Conservation (phyloP, 2,888 invertebrate species). For the Philhelius pedissequus region DNA sequence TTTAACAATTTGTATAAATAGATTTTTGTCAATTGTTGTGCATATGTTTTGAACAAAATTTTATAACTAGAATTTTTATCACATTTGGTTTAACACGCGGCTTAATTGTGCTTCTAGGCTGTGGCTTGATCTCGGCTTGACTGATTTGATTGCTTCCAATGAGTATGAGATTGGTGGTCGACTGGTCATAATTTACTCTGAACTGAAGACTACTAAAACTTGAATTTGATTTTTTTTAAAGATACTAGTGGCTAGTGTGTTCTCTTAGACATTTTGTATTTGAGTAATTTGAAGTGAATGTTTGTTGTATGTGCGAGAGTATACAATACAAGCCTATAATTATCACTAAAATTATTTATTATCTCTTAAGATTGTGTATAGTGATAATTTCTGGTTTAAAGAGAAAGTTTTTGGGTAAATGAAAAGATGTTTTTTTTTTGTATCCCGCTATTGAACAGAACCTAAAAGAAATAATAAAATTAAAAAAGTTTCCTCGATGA, state of each 20-base stretch:
- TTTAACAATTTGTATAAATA: neutral
- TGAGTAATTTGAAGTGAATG: neutral
- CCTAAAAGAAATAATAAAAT: neutral
- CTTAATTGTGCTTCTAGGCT: neutral
- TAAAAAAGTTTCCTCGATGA: neutral
- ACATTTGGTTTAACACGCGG: neutral
- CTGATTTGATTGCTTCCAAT: slow-evolving; percentile 23
- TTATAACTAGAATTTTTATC: neutral
- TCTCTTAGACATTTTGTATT: neutral
- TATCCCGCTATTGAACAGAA: neutral
- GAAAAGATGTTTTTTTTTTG: neutral
- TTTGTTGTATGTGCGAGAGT: neutral
- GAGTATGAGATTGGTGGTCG: no score
- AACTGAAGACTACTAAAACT: neutral
- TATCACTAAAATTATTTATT: neutral
- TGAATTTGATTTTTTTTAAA: neutral
- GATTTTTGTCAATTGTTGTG: neutral
- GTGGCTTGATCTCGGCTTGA: slow-evolving; percentile 12
- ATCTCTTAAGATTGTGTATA: neutral
- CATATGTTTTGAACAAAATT: neutral
- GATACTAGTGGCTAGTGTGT: no score
- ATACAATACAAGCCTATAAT: neutral
- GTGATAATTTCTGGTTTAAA: neutral
- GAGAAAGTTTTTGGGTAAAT: neutral
- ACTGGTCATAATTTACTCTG: no score